These are phyloP conservation scores for Agrilus cyanescens DNA, from an alignment of 2,888 invertebrate species.

Conservation along the genomic window DNA sequence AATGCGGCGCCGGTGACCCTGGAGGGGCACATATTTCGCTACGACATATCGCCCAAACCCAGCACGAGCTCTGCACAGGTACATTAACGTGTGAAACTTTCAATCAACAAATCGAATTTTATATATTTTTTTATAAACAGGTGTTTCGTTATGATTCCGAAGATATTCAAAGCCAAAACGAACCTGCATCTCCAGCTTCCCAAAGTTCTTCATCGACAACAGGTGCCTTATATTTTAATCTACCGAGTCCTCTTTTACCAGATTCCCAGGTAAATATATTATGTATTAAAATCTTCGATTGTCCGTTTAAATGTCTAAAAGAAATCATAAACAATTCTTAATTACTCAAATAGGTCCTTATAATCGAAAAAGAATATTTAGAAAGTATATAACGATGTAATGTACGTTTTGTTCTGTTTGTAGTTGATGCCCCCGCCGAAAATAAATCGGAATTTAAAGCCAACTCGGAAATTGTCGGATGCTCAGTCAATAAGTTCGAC, in stretches of 20 bases:
- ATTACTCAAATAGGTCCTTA: too few relatives aligned
- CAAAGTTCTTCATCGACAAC: slow-evolving; percentile 34
- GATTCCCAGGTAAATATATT: slow-evolving; percentile 18
- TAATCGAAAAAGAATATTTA: background rate
- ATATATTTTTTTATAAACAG: slow-evolving; percentile 15
- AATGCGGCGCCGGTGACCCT: slow-evolving; percentile 46
- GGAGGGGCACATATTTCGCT: slow-evolving; percentile 45
- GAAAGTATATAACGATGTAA: background rate
- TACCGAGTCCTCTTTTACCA: slow-evolving; percentile 40
- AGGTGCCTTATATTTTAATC: slow-evolving; percentile 44
- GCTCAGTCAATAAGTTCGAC: slow-evolving; percentile 33
- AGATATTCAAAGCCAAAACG: slow-evolving; percentile 23
- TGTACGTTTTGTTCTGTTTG: slow-evolving; percentile 4
- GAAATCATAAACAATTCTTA: too few relatives aligned
- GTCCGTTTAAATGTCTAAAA: background rate
- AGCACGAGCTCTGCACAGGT: slow-evolving; percentile 26
- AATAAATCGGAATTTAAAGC: slow-evolving; percentile 73
- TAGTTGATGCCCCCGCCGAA: slow-evolving; percentile 50
- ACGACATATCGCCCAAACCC: slow-evolving; percentile 39
- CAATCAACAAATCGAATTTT: background rate
- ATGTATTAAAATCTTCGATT: slow-evolving; percentile 1
- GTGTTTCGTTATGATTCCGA: slow-evolving; percentile 28
- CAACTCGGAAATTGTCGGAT: slow-evolving; percentile 45
- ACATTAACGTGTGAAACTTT: background rate
- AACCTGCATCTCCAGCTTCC: slow-evolving; percentile 39